Conservation (phyloP, 1,140 invertebrate genomes). For the Solen grandis region DNA sequence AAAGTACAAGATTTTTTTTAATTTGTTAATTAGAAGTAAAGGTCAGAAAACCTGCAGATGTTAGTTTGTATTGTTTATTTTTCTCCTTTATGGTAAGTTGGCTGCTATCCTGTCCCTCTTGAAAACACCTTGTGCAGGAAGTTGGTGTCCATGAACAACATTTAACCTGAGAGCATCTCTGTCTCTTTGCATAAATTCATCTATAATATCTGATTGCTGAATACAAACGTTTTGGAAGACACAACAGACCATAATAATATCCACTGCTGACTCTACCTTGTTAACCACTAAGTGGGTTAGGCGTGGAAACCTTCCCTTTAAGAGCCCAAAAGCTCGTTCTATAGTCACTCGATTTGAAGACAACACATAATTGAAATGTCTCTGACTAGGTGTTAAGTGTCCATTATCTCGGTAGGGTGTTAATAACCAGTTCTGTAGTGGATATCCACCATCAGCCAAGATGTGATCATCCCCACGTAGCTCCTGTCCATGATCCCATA, state of each 20-base stretch:
- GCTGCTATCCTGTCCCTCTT: conserved; percentile 31
- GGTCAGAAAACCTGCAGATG: conserved; percentile 23
- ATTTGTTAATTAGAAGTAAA: conserved; percentile 24
- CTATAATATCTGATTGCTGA: conserved; percentile 24
- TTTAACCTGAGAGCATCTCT: conserved; percentile 22
- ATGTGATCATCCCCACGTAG: conserved; percentile 44
- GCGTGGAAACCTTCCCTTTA: conserved; percentile 73
- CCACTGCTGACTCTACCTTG: conserved; percentile 67
- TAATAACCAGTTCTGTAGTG: conserved; percentile 52
- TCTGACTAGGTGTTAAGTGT: conserved; percentile 68
- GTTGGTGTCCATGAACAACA: conserved; percentile 44
- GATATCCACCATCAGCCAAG: conserved; percentile 59
- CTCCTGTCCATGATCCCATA: conserved; percentile 26
- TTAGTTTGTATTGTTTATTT: no score
- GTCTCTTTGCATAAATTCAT: conserved; percentile 36
- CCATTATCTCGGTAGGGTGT: conserved; percentile 61
- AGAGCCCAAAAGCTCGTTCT: conserved; percentile 67
- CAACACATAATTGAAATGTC: conserved; percentile 67
- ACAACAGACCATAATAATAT: conserved; percentile 65
- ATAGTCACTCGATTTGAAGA: conserved; percentile 67
- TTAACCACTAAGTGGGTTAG: conserved; percentile 66
- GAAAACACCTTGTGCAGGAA: conserved; percentile 13
- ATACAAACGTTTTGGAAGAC: conserved; percentile 78
- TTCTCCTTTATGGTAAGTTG: conserved; percentile 30
- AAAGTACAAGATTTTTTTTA: conserved; percentile 31